Conservation (phyloP, 1,140 invertebrate species). For the Polypedilum pembai region DNA sequence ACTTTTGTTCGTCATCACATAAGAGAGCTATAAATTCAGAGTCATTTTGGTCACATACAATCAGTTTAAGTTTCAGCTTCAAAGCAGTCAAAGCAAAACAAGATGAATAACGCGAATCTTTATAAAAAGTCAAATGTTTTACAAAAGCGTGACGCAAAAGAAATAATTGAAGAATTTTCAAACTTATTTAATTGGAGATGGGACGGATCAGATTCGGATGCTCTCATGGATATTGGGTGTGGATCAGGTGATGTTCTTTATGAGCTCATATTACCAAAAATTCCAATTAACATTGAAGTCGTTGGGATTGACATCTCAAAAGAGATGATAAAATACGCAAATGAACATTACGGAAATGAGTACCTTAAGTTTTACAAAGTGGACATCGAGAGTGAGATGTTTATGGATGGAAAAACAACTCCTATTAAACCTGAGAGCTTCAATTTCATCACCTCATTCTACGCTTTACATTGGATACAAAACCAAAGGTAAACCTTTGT, state of each 20-base stretch:
- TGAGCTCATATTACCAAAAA: constrained; percentile 54
- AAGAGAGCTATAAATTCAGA: neutral
- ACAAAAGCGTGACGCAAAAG: constrained; percentile 58
- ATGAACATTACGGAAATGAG: constrained; percentile 45
- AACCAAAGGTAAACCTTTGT: constrained; percentile 56
- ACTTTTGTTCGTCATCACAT: too few species aligned
- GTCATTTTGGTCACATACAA: neutral
- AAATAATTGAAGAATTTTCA: constrained; percentile 58
- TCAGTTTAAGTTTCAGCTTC: neutral
- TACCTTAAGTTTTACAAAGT: constrained; percentile 53
- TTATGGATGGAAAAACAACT: constrained; percentile 33
- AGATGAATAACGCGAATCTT: constrained; percentile 55
- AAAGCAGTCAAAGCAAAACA: constrained; percentile 5
- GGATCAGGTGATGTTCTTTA: constrained; percentile 67
- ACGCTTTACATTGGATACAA: constrained; percentile 74
- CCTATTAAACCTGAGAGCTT: constrained; percentile 45
- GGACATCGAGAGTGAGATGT: constrained; percentile 54
- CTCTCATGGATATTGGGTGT: constrained; percentile 68
- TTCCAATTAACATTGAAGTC: constrained; percentile 50
- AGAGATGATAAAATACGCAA: constrained; percentile 62
- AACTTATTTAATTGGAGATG: constrained; percentile 51
- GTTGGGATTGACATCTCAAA: constrained; percentile 61
- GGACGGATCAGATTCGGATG: constrained; percentile 47
- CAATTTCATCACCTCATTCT: constrained; percentile 69
- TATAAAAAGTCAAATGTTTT: constrained; percentile 57